Conservation (phyloP, 2,113 vertebrate genomes). For the Phalacrocorax pelagicus region DNA sequence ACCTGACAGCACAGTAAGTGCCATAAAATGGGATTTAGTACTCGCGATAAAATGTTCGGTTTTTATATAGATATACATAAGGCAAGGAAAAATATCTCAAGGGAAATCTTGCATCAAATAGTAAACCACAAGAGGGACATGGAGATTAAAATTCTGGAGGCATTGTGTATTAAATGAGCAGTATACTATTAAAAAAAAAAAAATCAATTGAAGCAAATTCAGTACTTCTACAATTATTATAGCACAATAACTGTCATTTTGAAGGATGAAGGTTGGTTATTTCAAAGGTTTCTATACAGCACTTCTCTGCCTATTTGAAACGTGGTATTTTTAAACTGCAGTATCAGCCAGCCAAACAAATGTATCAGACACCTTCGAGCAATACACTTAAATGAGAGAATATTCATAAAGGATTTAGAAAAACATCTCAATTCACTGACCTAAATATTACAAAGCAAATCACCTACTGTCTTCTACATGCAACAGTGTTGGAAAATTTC, state of each 20-base stretch:
- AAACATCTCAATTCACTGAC: constrained; percentile 68
- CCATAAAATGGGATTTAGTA: constrained; percentile 20
- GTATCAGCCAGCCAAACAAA: constrained; percentile 60
- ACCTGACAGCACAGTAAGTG: not conserved
- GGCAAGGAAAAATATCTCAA: constrained; percentile 19
- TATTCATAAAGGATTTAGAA: constrained; percentile 63
- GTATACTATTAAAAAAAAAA: constrained; percentile 12
- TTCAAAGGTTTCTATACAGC: constrained; percentile 40
- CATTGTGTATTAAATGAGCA: constrained; percentile 15
- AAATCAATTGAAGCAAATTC: constrained; percentile 47
- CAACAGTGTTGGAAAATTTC: constrained; percentile 5
- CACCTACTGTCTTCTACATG: constrained; percentile 22
- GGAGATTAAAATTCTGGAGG: constrained; percentile 33
- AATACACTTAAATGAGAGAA: constrained; percentile 61
- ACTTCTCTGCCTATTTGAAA: constrained; percentile 50
- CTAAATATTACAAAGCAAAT: constrained; percentile 70
- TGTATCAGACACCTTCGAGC: constrained; percentile 56
- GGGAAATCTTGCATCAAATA: constrained; percentile 32
- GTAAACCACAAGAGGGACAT: constrained; percentile 37
- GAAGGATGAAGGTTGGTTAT: constrained; percentile 53
- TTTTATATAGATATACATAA: not conserved
- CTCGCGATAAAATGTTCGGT: not conserved
- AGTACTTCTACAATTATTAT: constrained; percentile 44
- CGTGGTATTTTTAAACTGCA: constrained; percentile 29
- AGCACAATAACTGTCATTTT: constrained; percentile 60